Evolutionary conservation across 2,113 vertebrate genomes (phyloP).

Genomic region (Pristiophorus japonicus): DNA sequence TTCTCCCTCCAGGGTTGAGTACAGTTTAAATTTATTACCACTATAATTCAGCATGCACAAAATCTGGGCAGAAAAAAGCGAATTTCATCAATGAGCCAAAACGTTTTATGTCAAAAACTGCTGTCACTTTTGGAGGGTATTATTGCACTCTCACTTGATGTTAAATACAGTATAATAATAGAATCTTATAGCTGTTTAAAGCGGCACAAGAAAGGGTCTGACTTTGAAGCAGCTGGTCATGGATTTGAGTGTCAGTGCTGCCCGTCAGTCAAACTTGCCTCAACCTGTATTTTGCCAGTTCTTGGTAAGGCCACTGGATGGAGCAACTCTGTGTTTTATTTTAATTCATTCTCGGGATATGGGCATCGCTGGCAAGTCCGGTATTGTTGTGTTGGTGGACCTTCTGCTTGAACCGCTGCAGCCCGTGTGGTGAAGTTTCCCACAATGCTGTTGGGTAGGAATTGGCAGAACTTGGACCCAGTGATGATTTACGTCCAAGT

Average conservation of each 20-base stretch:
- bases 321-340: neutral
- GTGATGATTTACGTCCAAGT: too few species aligned
- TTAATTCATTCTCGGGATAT: too few species aligned
- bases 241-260: neutral
- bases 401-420: too few species aligned
- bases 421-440: too few species aligned
- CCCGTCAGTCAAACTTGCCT: neutral
- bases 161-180: neutral
- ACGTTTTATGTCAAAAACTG: neutral
- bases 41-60: conserved; percentile 18
- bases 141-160: neutral
- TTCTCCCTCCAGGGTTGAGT: conserved; percentile 26
- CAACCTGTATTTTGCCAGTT: neutral
- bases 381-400: too few species aligned
- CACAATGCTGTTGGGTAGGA: too few species aligned
- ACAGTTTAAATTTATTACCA: conserved; percentile 32
- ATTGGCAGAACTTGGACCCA: too few species aligned
- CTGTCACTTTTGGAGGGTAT: conserved; percentile 18
- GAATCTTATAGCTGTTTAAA: neutral
- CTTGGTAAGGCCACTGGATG: neutral
- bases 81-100: conserved; percentile 31
- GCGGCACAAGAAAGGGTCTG: neutral
- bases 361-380: too few species aligned
- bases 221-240: neutral
- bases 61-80: conserved; percentile 13